Base-by-base conservation (phyloP, 1,140 invertebrate genomes). In the Coelopa frigida region DNA sequence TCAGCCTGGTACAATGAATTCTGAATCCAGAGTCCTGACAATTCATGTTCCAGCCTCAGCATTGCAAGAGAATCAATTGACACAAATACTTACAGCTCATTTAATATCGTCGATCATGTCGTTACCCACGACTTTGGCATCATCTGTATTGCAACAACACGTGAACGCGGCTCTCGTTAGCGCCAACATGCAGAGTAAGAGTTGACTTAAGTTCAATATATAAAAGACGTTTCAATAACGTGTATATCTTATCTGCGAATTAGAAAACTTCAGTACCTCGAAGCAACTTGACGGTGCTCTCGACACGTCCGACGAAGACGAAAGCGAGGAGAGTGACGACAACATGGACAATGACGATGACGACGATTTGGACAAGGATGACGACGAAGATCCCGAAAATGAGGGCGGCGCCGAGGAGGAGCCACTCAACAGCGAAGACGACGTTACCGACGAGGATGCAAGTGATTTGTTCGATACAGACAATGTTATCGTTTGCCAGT, bases 401-500 rank as follows among this genome's bases (percentile, higher is more conserved):
- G 82, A 83, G 37, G 82, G 82, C 53, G 83, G 84, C 14, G 78
- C 84, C 24, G 85, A 86, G 51, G 85, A 90, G 58, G 94, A 97
- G 66, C 93, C 94, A 0, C 72, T 98, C 0, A 97, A 97, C 72
- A 95, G 92, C 14, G 92, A 84, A 56, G 92, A 95, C 72, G 94
- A 98, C 77, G 90, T 96, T 1, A 95, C 92, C 46, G 95, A 98
- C 68, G 94, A 97, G 60, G 94, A 98, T 70, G 85, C 91, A 1
- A 78, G 82, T 49, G 94, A 95, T 67, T 76, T 98, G 61, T 98
- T 97, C 75, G 94, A 98, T 59, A 94, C 94, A 38, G 94, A 98
- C 52, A 97, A 98, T 78, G 93, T 99, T 44, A 92, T 99, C 50
- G 95, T 99, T 23, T 99, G 96, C 70, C 96, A 99, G 68, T 99